These are phyloP conservation scores for Dendropsophus ebraccatus DNA, from an alignment of 2,113 vertebrate genomes.

Conservation along the genomic window DNA sequence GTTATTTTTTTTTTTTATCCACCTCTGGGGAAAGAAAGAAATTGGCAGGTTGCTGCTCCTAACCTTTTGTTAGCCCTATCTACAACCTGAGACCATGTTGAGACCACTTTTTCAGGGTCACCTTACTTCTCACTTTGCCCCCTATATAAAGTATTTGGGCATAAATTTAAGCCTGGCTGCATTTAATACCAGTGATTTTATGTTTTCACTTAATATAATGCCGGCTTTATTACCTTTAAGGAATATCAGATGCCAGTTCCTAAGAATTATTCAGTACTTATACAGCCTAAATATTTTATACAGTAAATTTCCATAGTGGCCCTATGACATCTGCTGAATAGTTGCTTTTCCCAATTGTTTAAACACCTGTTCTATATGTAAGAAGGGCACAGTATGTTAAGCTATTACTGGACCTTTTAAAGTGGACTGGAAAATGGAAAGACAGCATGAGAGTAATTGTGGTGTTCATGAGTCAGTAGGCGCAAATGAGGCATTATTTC, in stretches of 20 bases:
- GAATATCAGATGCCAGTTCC: not conserved
- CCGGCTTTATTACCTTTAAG: not conserved
- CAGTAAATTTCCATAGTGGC: not conserved
- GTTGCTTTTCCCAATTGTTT: not conserved
- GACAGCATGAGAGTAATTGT: slow-evolving; percentile 31
- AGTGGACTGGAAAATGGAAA: slow-evolving; percentile 34
- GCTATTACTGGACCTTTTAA: slow-evolving; percentile 33
- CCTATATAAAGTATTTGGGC: too few relatives aligned
- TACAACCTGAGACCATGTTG: too few relatives aligned
- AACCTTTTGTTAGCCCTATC: too few relatives aligned
- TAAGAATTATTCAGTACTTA: not conserved
- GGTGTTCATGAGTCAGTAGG: slow-evolving; percentile 43
- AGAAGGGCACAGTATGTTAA: slow-evolving; percentile 8
- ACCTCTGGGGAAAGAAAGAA: too few relatives aligned
- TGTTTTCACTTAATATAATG: not conserved
- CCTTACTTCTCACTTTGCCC: too few relatives aligned
- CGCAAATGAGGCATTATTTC: slow-evolving; percentile 42
- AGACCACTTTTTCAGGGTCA: too few relatives aligned
- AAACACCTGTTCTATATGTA: slow-evolving; percentile 7
- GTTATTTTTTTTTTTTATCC: too few relatives aligned
- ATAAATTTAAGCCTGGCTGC: too few relatives aligned
- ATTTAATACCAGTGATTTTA: not conserved
- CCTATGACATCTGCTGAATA: not conserved
- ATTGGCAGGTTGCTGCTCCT: too few relatives aligned
- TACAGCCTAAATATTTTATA: not conserved